Percentiles rank a stretch among this genome's conserved stretches.
These are phyloP conservation scores for Prionailurus bengalensis DNA, from an alignment of 2,113 vertebrate genomes.

Conservation along the genomic window DNA sequence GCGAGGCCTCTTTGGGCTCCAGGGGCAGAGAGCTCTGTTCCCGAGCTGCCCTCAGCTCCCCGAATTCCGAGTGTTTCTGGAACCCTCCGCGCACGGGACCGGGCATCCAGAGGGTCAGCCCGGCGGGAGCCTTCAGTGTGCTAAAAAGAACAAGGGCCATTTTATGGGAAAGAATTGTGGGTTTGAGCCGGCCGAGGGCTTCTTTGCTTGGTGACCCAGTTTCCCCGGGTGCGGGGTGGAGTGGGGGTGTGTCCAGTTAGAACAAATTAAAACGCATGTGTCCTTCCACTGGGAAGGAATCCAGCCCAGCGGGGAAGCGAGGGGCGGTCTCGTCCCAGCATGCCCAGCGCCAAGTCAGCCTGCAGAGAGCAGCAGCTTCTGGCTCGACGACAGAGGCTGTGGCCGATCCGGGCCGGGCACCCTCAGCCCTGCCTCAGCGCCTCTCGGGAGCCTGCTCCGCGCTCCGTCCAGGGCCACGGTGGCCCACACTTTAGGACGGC, in stretches of 20 bases:
- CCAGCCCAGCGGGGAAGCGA: background rate
- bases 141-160: too few relatives aligned
- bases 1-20: too few relatives aligned
- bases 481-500: fast-evolving
- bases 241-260: background rate
- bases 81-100: fast-evolving
- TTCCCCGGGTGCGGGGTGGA: background rate
- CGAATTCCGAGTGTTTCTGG: fast-evolving
- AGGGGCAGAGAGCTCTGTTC: fast-evolving
- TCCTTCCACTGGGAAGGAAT: constrained; percentile 28
- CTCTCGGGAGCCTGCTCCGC: fast-evolving
- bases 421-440: fast-evolving
- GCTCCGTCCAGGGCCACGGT: fast-evolving
- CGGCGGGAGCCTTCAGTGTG: fast-evolving
- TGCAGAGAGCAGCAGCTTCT: background rate
- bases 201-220: constrained; percentile 23
- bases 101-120: background rate
- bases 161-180: fast-evolving
- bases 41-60: background rate
- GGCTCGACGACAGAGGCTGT: background rate
- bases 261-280: constrained; percentile 61
- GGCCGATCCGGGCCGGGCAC: background rate
- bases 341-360: background rate
- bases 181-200: background rate
- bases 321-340: background rate